A percentile compares a stretch with the other conserved stretches of the same genome.
Conservation (phyloP, 2,797 vertebrate genomes). For the Pseudopleuronectes americanus region DNA sequence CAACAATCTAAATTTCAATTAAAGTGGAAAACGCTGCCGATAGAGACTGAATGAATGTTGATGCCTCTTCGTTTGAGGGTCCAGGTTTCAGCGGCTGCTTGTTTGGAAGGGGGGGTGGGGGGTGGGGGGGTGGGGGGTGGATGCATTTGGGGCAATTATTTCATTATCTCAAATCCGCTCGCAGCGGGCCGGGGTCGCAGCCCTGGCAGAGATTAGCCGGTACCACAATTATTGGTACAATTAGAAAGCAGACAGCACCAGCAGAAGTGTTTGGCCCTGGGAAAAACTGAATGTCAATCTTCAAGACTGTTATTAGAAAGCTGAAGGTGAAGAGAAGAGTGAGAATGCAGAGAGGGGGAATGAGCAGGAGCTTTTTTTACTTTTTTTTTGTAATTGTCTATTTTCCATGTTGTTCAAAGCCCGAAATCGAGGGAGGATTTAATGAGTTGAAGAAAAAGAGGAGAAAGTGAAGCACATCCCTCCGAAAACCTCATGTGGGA, state of each 20-base stretch:
- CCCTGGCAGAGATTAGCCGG: constrained; percentile 65
- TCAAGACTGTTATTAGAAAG: constrained; percentile 60
- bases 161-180: constrained; percentile 73
- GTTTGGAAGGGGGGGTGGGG: not conserved
- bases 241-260: constrained; percentile 70
- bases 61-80: constrained; percentile 63
- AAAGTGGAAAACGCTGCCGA: constrained; percentile 65
- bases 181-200: constrained; percentile 53
- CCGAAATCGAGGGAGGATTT: constrained; percentile 22
- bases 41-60: constrained; percentile 60
- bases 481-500: constrained; percentile 2
- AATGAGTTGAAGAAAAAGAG: constrained; percentile 29
- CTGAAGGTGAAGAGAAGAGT: constrained; percentile 57
- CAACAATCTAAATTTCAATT: constrained; percentile 78
- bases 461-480: constrained; percentile 6
- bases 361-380: constrained; percentile 17
- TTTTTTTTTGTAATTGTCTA: constrained; percentile 43
- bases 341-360: constrained; percentile 16
- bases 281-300: constrained; percentile 70
- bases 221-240: constrained; percentile 80
- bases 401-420: constrained; percentile 37
- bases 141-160: constrained; percentile 76
- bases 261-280: constrained; percentile 56
- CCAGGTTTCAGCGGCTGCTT: constrained; percentile 50
- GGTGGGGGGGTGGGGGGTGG: not conserved